Evolutionary conservation across 1,140 invertebrate genomes (phyloP).

Genomic region (Drosophila ananassae): DNA sequence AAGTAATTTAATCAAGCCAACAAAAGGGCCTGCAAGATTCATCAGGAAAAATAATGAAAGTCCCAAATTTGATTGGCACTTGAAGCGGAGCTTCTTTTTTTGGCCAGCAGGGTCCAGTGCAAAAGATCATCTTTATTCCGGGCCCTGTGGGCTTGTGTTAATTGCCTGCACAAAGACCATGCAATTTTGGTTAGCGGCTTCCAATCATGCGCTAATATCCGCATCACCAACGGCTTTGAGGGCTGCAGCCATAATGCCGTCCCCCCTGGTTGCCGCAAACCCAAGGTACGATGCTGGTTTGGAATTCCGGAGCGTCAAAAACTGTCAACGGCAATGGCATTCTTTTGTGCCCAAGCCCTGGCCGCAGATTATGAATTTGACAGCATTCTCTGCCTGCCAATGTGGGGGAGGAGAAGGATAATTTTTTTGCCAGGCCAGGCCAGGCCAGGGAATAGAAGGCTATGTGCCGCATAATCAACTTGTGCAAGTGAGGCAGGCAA

Average conservation of each 20-base stretch:
- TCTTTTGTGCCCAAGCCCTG: constrained; percentile 63
- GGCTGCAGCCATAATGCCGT: constrained; percentile 24
- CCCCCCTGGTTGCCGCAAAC: constrained; percentile 7
- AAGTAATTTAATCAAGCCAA: constrained; percentile 83
- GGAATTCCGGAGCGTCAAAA: constrained; percentile 48
- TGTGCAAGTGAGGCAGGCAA: constrained; percentile 62
- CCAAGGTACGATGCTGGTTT: constrained; percentile 47
- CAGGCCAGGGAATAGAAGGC: constrained; percentile 28
- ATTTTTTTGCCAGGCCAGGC: too few species aligned
- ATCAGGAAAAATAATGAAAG: constrained; percentile 40
- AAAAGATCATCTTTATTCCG: constrained; percentile 7
- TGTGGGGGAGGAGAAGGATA: background rate
- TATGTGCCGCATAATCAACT: constrained; percentile 65
- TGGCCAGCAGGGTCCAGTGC: background rate
- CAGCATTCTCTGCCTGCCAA: constrained; percentile 46
- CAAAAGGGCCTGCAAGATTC: constrained; percentile 62
- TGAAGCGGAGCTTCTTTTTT: constrained; percentile 28
- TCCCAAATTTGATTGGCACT: constrained; percentile 64
- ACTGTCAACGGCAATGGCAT: constrained; percentile 65
- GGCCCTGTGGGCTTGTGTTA: constrained; percentile 33
- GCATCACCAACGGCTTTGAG: constrained; percentile 46
- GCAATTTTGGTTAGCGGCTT: constrained; percentile 59
- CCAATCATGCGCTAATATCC: constrained; percentile 76
- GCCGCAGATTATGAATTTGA: constrained; percentile 78
- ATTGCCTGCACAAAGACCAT: constrained; percentile 62